A percentile compares a stretch with the other conserved stretches of the same genome.
phyloP scores from a whole-genome alignment of 2,113 vertebrate genomes.

The Mastomys natalensis region DNA sequence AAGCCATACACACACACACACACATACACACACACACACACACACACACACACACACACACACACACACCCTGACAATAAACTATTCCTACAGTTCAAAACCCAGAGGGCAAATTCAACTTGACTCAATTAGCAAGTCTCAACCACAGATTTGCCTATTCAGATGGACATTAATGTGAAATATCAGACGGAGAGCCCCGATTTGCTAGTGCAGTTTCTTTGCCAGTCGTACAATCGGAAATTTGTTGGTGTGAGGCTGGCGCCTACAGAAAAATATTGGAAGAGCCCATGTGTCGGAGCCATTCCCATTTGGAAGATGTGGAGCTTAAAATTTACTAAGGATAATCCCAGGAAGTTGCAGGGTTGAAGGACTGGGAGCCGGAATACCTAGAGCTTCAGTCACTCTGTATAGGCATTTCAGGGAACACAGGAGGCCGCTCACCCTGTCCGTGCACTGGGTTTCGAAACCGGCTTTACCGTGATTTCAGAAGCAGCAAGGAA shows the following conservation, averaged over 20 bases:
- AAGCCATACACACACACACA: constrained; percentile 22
- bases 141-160: constrained; percentile 52
- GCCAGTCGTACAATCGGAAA: constrained; percentile 36
- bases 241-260: constrained; percentile 47
- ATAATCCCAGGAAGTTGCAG: constrained; percentile 9
- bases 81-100: background rate
- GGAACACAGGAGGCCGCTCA: background rate
- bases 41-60: background rate
- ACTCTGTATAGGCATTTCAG: constrained; percentile 35
- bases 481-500: background rate
- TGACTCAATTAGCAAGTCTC: constrained; percentile 41
- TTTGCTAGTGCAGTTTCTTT: constrained; percentile 41
- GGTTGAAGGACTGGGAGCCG: background rate
- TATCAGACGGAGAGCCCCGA: constrained; percentile 21
- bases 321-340: constrained; percentile 55
- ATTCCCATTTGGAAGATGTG: constrained; percentile 17
- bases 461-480: constrained; percentile 11
- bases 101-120: constrained; percentile 33
- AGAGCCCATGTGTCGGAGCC: background rate
- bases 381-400: background rate
- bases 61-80: constrained; percentile 51
- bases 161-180: constrained; percentile 33
- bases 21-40: background rate
- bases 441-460: background rate
- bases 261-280: background rate